These are phyloP conservation scores for Anas flavirostris DNA, from an alignment of 2,797 vertebrate species.

Conservation along the genomic window DNA sequence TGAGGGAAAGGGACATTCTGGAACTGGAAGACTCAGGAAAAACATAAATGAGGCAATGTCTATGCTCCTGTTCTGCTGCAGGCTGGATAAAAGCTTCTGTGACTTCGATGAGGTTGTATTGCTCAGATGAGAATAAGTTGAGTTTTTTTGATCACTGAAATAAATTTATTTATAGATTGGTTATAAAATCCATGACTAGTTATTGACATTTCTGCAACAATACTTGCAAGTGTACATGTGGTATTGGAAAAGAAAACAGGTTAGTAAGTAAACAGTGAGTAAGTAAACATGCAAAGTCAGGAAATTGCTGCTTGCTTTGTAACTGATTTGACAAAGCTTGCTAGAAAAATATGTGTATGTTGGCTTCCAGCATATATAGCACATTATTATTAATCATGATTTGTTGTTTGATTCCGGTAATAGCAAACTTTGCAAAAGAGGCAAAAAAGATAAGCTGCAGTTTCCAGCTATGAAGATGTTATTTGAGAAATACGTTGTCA, in stretches of 20 bases:
- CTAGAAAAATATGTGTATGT: conserved; percentile 18
- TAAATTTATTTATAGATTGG: background rate
- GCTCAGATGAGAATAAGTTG: background rate
- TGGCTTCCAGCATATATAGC: background rate
- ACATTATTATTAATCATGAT: conserved; percentile 11
- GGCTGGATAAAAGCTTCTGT: background rate
- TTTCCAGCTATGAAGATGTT: background rate
- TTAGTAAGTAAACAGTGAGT: background rate
- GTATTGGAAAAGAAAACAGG: background rate
- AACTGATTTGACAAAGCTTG: background rate
- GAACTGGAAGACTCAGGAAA: background rate
- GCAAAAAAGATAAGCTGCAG: background rate
- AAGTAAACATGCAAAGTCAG: background rate
- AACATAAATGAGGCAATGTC: background rate
- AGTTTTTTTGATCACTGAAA: background rate
- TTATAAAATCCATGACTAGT: background rate
- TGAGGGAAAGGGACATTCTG: background rate
- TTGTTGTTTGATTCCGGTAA: conserved; percentile 5
- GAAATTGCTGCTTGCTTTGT: conserved; percentile 1
- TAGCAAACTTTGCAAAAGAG: background rate
- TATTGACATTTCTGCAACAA: background rate
- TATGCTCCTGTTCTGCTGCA: background rate
- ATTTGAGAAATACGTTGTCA: background rate
- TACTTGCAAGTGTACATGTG: background rate
- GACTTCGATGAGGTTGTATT: background rate